A percentile compares a stretch with the other conserved stretches of the same genome.
These are phyloP conservation scores for Deroptyus accipitrinus DNA, from an alignment of 2,113 vertebrate species.

Conservation along the genomic window DNA sequence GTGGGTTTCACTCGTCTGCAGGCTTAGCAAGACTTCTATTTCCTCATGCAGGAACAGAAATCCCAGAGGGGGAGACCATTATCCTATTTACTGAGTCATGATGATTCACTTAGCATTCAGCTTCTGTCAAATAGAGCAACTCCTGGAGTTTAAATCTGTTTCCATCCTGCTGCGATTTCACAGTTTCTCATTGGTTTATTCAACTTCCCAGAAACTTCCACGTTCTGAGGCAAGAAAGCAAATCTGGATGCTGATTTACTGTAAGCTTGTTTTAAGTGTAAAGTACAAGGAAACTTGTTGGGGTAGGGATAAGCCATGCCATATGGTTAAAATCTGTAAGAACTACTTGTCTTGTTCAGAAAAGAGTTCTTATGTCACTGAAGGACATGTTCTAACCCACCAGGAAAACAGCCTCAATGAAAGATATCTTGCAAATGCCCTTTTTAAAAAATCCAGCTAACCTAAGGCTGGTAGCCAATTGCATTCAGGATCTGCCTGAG, in stretches of 20 bases:
- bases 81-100: conserved; percentile 55
- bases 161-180: conserved; percentile 9
- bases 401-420: not conserved
- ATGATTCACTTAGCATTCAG: conserved; percentile 49
- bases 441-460: not conserved
- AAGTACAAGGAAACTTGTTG: not conserved
- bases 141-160: conserved; percentile 21
- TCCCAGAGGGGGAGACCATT: conserved; percentile 41
- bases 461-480: not conserved
- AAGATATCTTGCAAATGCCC: not conserved
- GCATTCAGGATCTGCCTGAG: not conserved
- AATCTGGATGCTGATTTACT: not conserved
- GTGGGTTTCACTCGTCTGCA: not conserved
- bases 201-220: not conserved
- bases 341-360: not conserved
- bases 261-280: not conserved
- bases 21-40: conserved; percentile 1
- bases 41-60: conserved; percentile 33
- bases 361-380: not conserved
- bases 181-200: not conserved
- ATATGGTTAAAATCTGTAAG: not conserved
- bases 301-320: not conserved
- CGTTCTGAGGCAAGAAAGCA: not conserved
- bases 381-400: not conserved
- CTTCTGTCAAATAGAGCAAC: not conserved